Evolutionary conservation across 1,140 invertebrate species (phyloP).

Genomic region (Caligus rogercresseyi): DNA sequence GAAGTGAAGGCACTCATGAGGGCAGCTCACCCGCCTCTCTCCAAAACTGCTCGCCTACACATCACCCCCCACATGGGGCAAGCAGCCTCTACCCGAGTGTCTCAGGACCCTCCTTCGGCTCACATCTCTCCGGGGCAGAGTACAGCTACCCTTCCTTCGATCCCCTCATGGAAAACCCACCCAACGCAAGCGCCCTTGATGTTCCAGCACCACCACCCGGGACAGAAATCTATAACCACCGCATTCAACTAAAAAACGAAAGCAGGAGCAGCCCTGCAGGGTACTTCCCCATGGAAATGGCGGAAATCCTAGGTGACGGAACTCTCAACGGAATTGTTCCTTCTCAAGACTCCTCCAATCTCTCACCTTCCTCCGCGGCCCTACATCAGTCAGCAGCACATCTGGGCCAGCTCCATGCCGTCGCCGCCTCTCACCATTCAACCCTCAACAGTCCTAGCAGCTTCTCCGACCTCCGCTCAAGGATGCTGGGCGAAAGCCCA

Average conservation of each 20-base stretch:
- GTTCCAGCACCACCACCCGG: constrained; percentile 5
- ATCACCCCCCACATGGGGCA: neutral
- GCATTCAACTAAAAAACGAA: neutral
- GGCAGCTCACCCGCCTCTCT: neutral
- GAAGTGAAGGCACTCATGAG: constrained; percentile 10
- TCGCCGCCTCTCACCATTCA: neutral
- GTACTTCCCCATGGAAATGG: constrained; percentile 4
- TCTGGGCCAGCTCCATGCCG: neutral
- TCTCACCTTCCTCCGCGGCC: no score
- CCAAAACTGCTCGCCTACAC: neutral
- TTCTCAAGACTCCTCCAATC: neutral
- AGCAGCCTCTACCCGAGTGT: neutral
- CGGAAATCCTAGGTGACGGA: neutral
- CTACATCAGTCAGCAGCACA: no score
- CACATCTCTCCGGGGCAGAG: neutral
- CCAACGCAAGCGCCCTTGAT: constrained; percentile 15
- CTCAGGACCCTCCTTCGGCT: neutral
- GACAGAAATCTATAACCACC: neutral
- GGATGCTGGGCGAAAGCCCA: neutral
- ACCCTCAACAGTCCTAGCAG: neutral
- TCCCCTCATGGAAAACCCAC: constrained; percentile 19
- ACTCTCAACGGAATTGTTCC: neutral
- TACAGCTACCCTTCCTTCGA: constrained; percentile 7
- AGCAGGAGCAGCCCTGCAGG: neutral
- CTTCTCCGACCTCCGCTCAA: neutral